phyloP scores from a whole-genome alignment of 2,888 invertebrate genomes.

The Ormyrus nitidulus region DNA sequence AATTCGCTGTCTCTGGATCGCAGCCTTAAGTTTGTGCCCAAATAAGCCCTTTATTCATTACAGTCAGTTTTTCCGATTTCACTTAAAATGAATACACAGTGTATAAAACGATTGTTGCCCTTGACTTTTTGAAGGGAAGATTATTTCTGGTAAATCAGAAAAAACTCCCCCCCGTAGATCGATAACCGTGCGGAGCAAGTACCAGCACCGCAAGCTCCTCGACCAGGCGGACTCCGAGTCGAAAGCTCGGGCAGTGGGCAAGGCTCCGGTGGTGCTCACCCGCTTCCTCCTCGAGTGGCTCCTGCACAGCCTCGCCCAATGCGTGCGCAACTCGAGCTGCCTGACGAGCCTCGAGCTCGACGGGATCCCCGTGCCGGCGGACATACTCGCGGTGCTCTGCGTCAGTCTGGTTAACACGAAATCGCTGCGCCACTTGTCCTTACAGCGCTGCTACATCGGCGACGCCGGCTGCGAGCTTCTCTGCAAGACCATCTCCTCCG shows the following conservation, averaged over 20 bases:
- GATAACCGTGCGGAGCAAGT: constrained; percentile 81
- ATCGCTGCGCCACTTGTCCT: constrained; percentile 82
- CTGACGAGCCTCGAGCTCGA: constrained; percentile 82
- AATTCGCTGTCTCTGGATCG: constrained; percentile 85
- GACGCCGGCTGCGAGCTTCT: constrained; percentile 85
- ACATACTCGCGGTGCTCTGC: constrained; percentile 80
- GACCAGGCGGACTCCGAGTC: constrained; percentile 78
- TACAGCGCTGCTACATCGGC: constrained; percentile 82
- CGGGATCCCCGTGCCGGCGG: constrained; percentile 83
- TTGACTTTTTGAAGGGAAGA: too few species aligned
- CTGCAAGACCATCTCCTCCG: constrained; percentile 82
- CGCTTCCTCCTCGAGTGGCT: constrained; percentile 83
- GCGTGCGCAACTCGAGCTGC: constrained; percentile 80
- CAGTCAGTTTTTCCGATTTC: too few species aligned
- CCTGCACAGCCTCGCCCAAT: constrained; percentile 81
- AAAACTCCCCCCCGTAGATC: too few species aligned
- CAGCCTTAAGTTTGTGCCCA: constrained; percentile 76
- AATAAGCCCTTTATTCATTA: too few species aligned
- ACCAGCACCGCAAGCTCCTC: constrained; percentile 78
- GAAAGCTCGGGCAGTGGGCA: constrained; percentile 80
- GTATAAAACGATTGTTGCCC: too few species aligned
- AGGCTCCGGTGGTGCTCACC: constrained; percentile 82
- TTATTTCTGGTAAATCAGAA: too few species aligned
- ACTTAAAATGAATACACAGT: too few species aligned
- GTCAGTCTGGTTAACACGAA: constrained; percentile 81